Percentiles rank a stretch among this genome's conserved stretches.
Conservation (phyloP, 1,140 invertebrate species). For the Tetranychus cinnabarinus region DNA sequence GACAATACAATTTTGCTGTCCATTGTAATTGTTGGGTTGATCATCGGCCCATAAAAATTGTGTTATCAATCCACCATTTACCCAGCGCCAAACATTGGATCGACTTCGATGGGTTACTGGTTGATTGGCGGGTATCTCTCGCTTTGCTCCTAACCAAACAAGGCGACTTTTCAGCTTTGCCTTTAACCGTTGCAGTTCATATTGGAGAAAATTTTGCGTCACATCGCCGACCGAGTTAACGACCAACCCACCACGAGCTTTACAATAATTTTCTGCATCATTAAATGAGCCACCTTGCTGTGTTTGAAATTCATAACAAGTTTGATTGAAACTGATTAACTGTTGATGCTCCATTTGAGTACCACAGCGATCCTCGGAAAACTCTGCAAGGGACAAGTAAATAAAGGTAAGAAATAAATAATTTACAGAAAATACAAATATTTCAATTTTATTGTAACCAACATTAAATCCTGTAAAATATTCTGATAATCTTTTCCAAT, state of each 20-base stretch:
- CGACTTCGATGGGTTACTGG: constrained; percentile 3
- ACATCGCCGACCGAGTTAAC: constrained; percentile 46
- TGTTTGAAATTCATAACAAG: constrained; percentile 53
- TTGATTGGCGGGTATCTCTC: constrained; percentile 27
- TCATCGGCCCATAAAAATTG: constrained; percentile 57
- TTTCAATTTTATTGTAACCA: neutral
- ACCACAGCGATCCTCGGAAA: constrained; percentile 9
- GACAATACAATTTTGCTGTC: constrained; percentile 77
- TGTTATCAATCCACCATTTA: constrained; percentile 4
- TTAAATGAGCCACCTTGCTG: constrained; percentile 46
- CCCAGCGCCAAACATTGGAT: constrained; percentile 6
- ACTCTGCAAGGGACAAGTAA: neutral
- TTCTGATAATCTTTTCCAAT: no score
- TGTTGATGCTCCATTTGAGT: constrained; percentile 17
- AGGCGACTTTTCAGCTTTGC: constrained; percentile 44
- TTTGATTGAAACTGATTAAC: constrained; percentile 28
- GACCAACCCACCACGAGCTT: constrained; percentile 36
- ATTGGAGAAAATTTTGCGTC: constrained; percentile 35
- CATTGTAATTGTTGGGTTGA: constrained; percentile 84
- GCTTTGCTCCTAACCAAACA: constrained; percentile 71
- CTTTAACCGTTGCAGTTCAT: constrained; percentile 53
- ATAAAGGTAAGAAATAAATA: neutral
- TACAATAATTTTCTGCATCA: constrained; percentile 44
- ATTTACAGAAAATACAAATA: neutral
- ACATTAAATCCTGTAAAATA: neutral